Evolutionary conservation across 2,113 vertebrate genomes (phyloP).

Genomic region (Phaethon lepturus): DNA sequence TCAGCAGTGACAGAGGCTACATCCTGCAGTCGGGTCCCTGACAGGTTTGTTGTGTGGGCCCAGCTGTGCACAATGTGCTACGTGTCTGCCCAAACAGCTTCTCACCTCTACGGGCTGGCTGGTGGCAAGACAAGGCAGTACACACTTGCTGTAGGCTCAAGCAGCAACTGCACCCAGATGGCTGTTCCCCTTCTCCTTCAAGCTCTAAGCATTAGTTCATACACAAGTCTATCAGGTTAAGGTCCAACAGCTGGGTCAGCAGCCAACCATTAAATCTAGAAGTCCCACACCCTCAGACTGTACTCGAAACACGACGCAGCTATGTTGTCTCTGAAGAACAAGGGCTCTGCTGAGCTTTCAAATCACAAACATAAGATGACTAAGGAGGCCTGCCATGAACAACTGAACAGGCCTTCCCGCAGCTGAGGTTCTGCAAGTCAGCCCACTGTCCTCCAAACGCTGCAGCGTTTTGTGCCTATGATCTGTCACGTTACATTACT

Average conservation of each 20-base stretch:
- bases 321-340: neutral
- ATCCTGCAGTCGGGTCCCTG: rapidly evolving
- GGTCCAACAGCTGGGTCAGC: neutral
- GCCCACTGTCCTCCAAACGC: rapidly evolving
- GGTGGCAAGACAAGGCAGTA: neutral
- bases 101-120: rapidly evolving
- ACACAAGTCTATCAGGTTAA: neutral
- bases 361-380: neutral
- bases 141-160: neutral
- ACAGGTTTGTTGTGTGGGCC: neutral
- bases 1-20: neutral
- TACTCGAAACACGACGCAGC: neutral
- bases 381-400: neutral
- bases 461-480: rapidly evolving
- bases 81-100: neutral
- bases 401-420: neutral
- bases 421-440: neutral
- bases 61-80: neutral
- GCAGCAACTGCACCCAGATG: neutral
- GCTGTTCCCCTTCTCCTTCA: neutral
- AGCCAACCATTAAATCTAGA: neutral
- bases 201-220: neutral
- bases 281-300: neutral
- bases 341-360: neutral
- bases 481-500: neutral